Percentiles rank a stretch among this genome's conserved stretches.
phyloP scores from a whole-genome alignment of 2,888 invertebrate species.

The Callimorpha dominula region DNA sequence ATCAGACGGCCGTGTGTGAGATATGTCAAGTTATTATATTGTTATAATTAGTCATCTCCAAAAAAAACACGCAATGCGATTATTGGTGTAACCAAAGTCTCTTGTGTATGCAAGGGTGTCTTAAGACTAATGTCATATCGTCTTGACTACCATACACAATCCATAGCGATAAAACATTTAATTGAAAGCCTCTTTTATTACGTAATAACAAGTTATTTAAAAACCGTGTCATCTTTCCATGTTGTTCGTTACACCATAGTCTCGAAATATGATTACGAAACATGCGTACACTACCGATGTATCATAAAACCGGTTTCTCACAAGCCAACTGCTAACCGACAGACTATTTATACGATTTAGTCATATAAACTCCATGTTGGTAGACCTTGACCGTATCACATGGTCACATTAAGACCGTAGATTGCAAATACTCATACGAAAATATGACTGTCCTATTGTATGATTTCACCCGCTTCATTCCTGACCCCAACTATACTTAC shows the following conservation, averaged over 20 bases:
- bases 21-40: too few relatives aligned
- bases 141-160: not conserved
- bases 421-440: not conserved
- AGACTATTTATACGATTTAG: conserved; percentile 29
- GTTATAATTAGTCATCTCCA: too few relatives aligned
- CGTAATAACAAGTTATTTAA: conserved; percentile 1
- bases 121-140: not conserved
- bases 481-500: too few relatives aligned
- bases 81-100: too few relatives aligned
- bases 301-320: conserved; percentile 38
- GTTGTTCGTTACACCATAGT: conserved; percentile 23
- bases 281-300: conserved; percentile 34
- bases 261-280: conserved; percentile 32
- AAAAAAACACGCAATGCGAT: too few relatives aligned
- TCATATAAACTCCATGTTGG: conserved; percentile 33
- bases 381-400: conserved; percentile 42
- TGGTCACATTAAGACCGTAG: conserved; percentile 13
- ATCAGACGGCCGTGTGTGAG: too few relatives aligned
- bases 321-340: conserved; percentile 32
- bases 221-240: conserved; percentile 20
- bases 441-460: too few relatives aligned
- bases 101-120: not conserved
- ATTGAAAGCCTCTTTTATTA: not conserved
- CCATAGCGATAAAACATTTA: not conserved
- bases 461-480: too few relatives aligned